Evolutionary conservation across 2,888 invertebrate species (phyloP).

Genomic region (Metacarcinus magister): DNA sequence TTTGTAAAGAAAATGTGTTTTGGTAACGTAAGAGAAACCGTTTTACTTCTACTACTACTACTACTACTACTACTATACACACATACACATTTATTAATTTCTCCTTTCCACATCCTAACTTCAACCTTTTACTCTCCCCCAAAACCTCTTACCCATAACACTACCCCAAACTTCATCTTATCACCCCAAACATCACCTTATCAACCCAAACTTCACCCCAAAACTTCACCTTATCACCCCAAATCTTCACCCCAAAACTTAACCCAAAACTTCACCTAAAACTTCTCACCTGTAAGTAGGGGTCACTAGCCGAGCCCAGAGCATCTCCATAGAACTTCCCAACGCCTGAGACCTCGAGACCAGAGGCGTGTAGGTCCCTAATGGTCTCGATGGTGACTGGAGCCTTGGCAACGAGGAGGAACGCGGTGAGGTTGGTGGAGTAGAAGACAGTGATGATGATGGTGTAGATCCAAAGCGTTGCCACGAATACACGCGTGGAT

Average conservation of each 20-base stretch:
- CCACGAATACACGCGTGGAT: slow-evolving; percentile 66
- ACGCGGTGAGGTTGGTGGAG: slow-evolving; percentile 83
- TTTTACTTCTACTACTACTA: too few relatives aligned
- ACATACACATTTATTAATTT: too few relatives aligned
- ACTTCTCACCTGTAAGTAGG: slow-evolving; percentile 65
- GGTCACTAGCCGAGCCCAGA: slow-evolving; percentile 70
- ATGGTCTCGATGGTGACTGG: slow-evolving; percentile 81
- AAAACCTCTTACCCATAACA: too few relatives aligned
- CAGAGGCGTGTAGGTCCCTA: slow-evolving; percentile 79
- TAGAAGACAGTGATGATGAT: slow-evolving; percentile 80
- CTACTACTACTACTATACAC: too few relatives aligned
- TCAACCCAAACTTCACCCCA: neutral
- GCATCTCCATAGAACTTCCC: slow-evolving; percentile 71
- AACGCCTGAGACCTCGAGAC: slow-evolving; percentile 73
- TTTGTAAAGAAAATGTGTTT: too few relatives aligned
- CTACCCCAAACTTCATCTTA: neutral
- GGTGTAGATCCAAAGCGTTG: slow-evolving; percentile 75
- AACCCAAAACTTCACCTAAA: neutral
- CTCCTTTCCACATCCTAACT: neutral
- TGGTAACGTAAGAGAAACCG: too few relatives aligned
- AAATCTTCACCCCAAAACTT: neutral
- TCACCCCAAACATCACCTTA: neutral
- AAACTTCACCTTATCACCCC: neutral
- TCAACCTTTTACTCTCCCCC: neutral
- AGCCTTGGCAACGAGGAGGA: slow-evolving; percentile 78